Base-by-base conservation (phyloP, 2,888 invertebrate species). In the Biston stratarius region DNA sequence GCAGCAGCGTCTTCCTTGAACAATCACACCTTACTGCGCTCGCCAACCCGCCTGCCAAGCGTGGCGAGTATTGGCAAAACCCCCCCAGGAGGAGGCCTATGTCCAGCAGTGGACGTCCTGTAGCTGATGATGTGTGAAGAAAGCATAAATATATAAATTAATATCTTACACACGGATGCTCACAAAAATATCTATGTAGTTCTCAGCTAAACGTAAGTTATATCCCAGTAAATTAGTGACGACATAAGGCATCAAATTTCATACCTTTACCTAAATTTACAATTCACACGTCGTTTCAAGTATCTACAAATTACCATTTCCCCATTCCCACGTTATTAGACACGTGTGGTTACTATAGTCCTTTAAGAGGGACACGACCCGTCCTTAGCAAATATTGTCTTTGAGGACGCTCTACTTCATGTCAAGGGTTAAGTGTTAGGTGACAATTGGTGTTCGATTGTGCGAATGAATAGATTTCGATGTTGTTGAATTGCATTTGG, bases 321-420 rank as follows among this genome's bases (percentile, higher is more conserved):
- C 85, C 84, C 77, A 79, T 85, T 91, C 90, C 91, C 73, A 71
- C 69, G 65, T 63, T 70, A 77, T 82, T 82, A 81, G 88, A 83
- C 90, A 91, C 91, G 90, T 90, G 91, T 88, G 80, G 77, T 79
- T 77, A 75, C 74, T 74, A 81, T 75, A 74, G 80, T 78, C 65
- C 60, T 69, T 49, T 59, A 59, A 65, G 52, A 56, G 65, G 65
- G 33, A 48, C 61, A 36, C n/a, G 65, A 61, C 40, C 58, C 36
- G 91, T 90, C 89, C 92, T 91, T 83, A 82, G 83, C 91, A 90
- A 92, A 92, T 92, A 92, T 92, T 92, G 91, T 92, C 91, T 89
- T 90, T 92, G 91, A 92, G 91, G 89, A 89, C 91, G 83, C 87
- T 84, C 87, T 85, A 88, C 87, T 88, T 84, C 84, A 64, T 42